A percentile compares a stretch with the other conserved stretches of the same genome.
Conservation (phyloP, 2,888 invertebrate genomes). For the Chloromyia formosa region DNA sequence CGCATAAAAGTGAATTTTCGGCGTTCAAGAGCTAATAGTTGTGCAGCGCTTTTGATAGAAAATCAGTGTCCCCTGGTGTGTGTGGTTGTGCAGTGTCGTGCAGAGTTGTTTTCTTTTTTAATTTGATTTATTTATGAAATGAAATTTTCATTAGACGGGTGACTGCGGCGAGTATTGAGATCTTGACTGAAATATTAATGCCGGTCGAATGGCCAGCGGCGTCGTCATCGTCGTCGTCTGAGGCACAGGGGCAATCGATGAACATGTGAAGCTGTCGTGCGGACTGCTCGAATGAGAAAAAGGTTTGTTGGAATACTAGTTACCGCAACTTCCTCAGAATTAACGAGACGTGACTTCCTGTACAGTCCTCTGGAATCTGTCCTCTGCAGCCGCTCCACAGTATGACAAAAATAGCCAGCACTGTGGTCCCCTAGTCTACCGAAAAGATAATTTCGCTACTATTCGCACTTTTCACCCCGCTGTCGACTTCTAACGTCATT, state of each 20-base stretch:
- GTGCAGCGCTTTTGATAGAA: conserved; percentile 9
- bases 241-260: neutral
- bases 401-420: too few species aligned
- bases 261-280: too few species aligned
- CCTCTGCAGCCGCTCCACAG: too few species aligned
- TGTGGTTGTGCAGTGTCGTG: conserved; percentile 21
- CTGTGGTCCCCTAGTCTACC: too few species aligned
- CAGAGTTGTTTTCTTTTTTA: neutral
- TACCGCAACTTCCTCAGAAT: too few species aligned
- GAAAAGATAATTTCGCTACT: neutral
- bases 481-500: neutral
- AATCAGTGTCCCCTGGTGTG: neutral
- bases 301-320: too few species aligned
- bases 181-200: conserved; percentile 34
- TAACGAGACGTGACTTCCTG: too few species aligned
- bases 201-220: conserved; percentile 37
- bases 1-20: neutral
- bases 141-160: neutral
- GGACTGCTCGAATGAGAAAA: too few species aligned
- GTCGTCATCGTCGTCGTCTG: conserved; percentile 12
- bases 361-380: too few species aligned
- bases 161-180: neutral
- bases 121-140: conserved; percentile 25
- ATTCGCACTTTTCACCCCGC: neutral
- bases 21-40: neutral